Evolutionary conservation across 2,797 vertebrate genomes (phyloP), one percentile per base, ranked within the genome.

Genomic region (Galagoides demidoff): DNA sequence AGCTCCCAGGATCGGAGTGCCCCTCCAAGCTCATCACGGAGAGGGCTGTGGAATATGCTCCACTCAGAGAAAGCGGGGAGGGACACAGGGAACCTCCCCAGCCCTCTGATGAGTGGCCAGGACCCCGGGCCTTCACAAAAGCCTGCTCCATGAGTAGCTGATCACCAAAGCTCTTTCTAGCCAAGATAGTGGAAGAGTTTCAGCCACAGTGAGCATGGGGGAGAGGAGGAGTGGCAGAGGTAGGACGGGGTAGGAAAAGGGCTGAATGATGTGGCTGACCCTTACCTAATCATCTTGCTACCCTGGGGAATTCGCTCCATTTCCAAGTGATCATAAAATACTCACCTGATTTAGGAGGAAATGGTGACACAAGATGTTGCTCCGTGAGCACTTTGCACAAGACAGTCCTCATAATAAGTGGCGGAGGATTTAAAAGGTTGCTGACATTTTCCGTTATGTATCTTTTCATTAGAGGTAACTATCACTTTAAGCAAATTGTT

Each of bases 401-500:
- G 85, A 61, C 57, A 13, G 81, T 68, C 96, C 0, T 0, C 34
- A 19, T 3, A 95, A 91, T 81, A 93, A 95, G 97, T 78, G 63
- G 4, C 0, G 10, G 71, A 59, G 96, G 66, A 97, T 97, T 96
- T 95, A 96, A 95, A 95, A 94, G 93, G 95, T 95, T 97, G 97
- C 98, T 97, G 98, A 98, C 98, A 97, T 88, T 97, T 98, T 96
- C 97, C 85, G 97, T 97, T 97, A 95, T n/a, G 97, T 95, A 97
- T 90, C 98, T 97, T 97, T 96, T 96, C 98, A 96, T 96, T 98
- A 95, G 98, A 98, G 98, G 98, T 98, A 99, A 98, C 98, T 90
- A 97, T 98, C 90, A 96, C 98, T 98, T 98, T 96, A 96, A 98
- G 98, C 98, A 98, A 98, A 98, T 98, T 97, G 98, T 98, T 97